A percentile compares a stretch with the other conserved stretches of the same genome.
phyloP scores from a whole-genome alignment of 2,797 vertebrate species.

The Coregonus ussuriensis region DNA sequence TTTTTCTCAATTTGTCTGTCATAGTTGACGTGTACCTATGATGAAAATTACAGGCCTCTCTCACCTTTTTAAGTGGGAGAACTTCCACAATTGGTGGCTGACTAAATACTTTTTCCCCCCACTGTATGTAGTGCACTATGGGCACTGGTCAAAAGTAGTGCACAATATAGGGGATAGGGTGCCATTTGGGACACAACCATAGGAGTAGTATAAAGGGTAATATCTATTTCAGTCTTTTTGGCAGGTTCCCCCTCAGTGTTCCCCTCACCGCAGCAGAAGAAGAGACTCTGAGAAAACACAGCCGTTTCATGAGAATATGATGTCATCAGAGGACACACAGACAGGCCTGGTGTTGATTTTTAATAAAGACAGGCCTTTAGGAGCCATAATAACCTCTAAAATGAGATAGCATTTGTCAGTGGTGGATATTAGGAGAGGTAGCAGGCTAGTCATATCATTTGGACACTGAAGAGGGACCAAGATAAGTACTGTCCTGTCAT shows the following conservation, averaged over 20 bases:
- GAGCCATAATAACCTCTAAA: slow-evolving; percentile 38
- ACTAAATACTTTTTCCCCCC: too few relatives aligned
- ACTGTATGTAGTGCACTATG: too few relatives aligned
- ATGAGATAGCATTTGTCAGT: not conserved
- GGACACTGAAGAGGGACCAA: not conserved
- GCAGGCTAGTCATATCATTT: not conserved
- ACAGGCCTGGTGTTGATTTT: slow-evolving; percentile 69
- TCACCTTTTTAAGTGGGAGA: too few relatives aligned
- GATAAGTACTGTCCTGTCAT: not conserved
- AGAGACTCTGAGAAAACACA: slow-evolving; percentile 76
- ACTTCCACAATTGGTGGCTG: too few relatives aligned
- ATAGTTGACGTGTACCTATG: too few relatives aligned
- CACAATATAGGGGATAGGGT: not conserved
- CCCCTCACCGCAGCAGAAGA: slow-evolving; percentile 62
- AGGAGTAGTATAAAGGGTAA: not conserved
- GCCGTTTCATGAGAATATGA: slow-evolving; percentile 71
- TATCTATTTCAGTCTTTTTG: slow-evolving; percentile 42
- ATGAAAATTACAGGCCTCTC: too few relatives aligned
- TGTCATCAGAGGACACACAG: slow-evolving; percentile 65
- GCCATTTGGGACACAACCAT: not conserved
- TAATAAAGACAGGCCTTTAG: slow-evolving; percentile 69
- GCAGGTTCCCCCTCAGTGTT: slow-evolving; percentile 48
- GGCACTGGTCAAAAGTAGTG: not conserved
- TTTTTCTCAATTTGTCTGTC: too few relatives aligned
- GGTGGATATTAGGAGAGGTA: not conserved